Evolutionary conservation across 2,113 vertebrate genomes (phyloP).

Genomic region (Poeciliopsis turrubarensis): DNA sequence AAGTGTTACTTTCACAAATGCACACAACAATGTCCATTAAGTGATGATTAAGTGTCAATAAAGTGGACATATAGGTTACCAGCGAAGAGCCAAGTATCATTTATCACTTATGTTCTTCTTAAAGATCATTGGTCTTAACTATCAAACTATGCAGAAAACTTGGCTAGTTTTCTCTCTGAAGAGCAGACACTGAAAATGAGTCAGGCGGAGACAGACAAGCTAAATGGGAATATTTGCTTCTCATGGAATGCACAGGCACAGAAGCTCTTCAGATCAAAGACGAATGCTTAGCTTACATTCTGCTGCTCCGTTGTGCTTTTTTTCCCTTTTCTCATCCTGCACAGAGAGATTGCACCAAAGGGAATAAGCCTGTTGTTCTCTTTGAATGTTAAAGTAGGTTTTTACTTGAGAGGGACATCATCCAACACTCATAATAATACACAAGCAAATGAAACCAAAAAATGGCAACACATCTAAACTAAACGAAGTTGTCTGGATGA

Average conservation of each 20-base stretch:
- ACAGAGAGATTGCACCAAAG: conserved; percentile 37
- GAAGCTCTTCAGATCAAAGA: conserved; percentile 71
- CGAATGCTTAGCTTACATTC: conserved; percentile 59
- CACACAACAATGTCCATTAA: conserved; percentile 78
- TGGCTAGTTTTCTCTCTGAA: not conserved
- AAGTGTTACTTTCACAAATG: conserved; percentile 84
- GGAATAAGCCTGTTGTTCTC: conserved; percentile 56
- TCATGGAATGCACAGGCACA: conserved; percentile 41
- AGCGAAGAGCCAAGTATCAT: conserved; percentile 2
- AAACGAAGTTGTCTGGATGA: not conserved
- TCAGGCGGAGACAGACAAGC: conserved; percentile 15
- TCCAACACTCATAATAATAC: conserved; percentile 36
- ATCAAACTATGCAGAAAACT: conserved; percentile 4
- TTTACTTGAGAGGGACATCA: conserved; percentile 52
- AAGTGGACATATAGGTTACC: conserved; percentile 83
- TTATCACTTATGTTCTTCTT: conserved; percentile 43
- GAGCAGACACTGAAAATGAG: not conserved
- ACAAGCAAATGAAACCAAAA: conserved; percentile 44
- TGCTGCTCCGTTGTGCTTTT: conserved; percentile 17
- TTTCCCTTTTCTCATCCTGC: conserved; percentile 6
- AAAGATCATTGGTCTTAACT: conserved; percentile 13
- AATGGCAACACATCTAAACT: conserved; percentile 41
- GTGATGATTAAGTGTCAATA: conserved; percentile 83
- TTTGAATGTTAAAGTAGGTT: conserved; percentile 66
- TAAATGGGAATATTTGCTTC: conserved; percentile 50